These are phyloP conservation scores for Pangasius larnaudii DNA, from an alignment of 2,797 vertebrate species.

Conservation along the genomic window DNA sequence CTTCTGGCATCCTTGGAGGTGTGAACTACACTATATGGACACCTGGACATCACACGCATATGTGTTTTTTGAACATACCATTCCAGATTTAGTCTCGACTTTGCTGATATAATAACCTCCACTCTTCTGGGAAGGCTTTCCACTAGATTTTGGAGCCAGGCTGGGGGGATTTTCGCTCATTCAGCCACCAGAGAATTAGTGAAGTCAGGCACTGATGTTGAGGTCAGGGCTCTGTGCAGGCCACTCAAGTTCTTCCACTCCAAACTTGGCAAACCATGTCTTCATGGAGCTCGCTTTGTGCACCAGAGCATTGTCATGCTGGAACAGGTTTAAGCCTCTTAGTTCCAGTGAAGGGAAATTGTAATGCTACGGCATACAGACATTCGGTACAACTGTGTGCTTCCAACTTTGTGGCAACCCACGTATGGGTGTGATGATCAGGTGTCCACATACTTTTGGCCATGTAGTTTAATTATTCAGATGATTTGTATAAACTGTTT, in stretches of 20 bases:
- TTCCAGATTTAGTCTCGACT: background rate
- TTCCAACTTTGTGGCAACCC: background rate
- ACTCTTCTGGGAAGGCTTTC: background rate
- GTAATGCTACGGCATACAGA: background rate
- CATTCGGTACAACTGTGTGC: background rate
- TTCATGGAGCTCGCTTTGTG: background rate
- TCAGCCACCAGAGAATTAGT: background rate
- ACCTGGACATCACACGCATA: too few relatives aligned
- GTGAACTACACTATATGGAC: background rate
- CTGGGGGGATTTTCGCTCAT: background rate
- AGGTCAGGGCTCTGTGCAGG: background rate
- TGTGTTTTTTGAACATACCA: background rate
- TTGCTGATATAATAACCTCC: background rate
- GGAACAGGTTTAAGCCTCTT: background rate
- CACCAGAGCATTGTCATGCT: background rate
- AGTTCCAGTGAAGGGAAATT: background rate
- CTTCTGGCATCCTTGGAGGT: background rate
- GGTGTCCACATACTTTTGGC: background rate
- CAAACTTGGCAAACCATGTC: background rate
- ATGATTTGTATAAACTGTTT: background rate
- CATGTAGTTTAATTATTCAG: background rate
- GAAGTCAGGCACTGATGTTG: background rate
- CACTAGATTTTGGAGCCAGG: background rate
- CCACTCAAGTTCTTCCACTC: background rate
- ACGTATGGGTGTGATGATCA: background rate